A percentile compares a stretch with the other conserved stretches of the same genome.
Evolutionary conservation across 2,888 invertebrate species (phyloP).

Genomic region (Chrysotoxum bicinctum): DNA sequence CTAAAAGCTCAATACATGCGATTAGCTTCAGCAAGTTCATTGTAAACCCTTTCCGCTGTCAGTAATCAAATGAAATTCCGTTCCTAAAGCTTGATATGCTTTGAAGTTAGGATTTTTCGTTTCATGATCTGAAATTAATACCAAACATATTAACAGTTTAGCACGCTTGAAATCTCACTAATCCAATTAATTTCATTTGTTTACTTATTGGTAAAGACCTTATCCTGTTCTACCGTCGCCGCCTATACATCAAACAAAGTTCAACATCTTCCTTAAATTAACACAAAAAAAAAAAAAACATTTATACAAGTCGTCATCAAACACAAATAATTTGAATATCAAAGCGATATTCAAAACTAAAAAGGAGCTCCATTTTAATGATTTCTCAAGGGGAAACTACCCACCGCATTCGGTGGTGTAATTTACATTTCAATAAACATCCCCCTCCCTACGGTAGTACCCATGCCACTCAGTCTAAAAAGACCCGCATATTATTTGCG

Average conservation of each 20-base stretch:
- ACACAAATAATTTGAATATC: slow-evolving; percentile 45
- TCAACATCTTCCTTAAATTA: not conserved
- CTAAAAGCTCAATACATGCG: no score
- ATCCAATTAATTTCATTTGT: no score
- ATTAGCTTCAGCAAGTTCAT: no score
- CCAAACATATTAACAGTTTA: no score
- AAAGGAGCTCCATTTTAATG: slow-evolving; percentile 47
- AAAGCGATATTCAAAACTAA: slow-evolving; percentile 48
- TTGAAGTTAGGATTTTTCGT: no score
- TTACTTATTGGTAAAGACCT: no score
- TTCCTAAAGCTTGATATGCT: no score
- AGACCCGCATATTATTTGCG: slow-evolving; percentile 34
- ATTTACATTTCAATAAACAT: slow-evolving; percentile 29
- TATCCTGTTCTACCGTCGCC: not conserved
- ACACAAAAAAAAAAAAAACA: not conserved
- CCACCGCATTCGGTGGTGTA: not conserved
- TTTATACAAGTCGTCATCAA: slow-evolving; percentile 36
- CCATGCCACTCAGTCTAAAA: not conserved
- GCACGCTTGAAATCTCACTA: no score
- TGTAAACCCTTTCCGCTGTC: no score
- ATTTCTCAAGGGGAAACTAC: slow-evolving; percentile 30
- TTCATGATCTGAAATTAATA: no score
- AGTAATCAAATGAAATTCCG: no score
- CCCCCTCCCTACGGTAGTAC: not conserved
- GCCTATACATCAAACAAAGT: not conserved